Percentiles rank a stretch among this genome's conserved stretches.
Evolutionary conservation across 2,888 invertebrate genomes (phyloP).

Genomic region (Abrostola tripartita): DNA sequence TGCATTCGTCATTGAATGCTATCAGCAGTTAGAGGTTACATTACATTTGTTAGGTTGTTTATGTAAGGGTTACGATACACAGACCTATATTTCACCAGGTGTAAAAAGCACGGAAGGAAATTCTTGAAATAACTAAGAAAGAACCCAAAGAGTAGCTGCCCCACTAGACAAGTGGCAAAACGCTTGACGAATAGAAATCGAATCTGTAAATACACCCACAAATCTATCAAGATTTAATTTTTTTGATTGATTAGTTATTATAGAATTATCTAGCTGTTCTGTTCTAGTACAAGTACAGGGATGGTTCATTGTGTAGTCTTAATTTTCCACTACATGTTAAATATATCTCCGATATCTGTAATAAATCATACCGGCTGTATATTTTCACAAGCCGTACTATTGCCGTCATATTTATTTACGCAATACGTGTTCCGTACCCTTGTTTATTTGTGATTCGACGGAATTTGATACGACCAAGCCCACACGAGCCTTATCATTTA

Average conservation of each 20-base stretch:
- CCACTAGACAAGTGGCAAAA: too few relatives aligned
- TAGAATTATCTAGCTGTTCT: too few relatives aligned
- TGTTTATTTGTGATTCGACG: not conserved
- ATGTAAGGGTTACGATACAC: not conserved
- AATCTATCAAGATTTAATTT: too few relatives aligned
- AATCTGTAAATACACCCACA: too few relatives aligned
- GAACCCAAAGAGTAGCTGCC: too few relatives aligned
- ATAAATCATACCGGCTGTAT: constrained; percentile 8
- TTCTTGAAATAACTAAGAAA: too few relatives aligned
- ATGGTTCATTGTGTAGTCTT: too few relatives aligned
- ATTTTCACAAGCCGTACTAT: constrained; percentile 4
- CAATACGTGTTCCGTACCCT: not conserved
- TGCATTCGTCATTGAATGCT: constrained; percentile 50
- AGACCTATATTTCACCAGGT: too few relatives aligned
- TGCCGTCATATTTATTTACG: constrained; percentile 12
- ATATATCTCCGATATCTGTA: constrained; percentile 8
- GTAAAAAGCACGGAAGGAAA: too few relatives aligned
- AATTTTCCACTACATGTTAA: not conserved
- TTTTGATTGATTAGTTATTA: too few relatives aligned
- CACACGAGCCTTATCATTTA: constrained; percentile 6
- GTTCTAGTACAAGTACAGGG: too few relatives aligned
- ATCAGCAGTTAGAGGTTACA: constrained; percentile 42
- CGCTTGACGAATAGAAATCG: too few relatives aligned
- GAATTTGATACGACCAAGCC: not conserved
- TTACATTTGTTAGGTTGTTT: not conserved